Percentiles rank a stretch among this genome's conserved stretches.
phyloP scores from a whole-genome alignment of 2,113 vertebrate genomes.

The Stegostoma tigrinum region DNA sequence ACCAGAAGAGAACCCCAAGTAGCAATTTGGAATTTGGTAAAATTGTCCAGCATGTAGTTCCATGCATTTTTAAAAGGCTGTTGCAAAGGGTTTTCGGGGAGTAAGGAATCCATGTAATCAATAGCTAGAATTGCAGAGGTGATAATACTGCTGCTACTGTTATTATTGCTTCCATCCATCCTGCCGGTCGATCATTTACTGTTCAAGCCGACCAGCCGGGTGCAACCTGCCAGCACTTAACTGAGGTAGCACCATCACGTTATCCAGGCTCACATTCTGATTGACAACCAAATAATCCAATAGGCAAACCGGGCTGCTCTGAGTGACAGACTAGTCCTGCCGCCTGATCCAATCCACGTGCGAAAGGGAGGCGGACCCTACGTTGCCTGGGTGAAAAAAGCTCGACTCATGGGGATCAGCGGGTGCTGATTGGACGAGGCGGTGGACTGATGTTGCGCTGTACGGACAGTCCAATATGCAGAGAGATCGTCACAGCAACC shows the following conservation, averaged over 20 bases:
- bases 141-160: conserved; percentile 53
- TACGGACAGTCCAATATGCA: background rate
- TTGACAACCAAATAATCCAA: background rate
- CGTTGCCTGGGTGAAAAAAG: background rate
- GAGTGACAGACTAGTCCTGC: background rate
- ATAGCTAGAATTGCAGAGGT: conserved; percentile 80
- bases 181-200: background rate
- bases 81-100: conserved; percentile 85
- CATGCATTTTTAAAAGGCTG: conserved; percentile 78
- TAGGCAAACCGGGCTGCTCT: background rate
- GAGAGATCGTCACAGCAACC: background rate
- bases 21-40: conserved; percentile 94
- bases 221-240: background rate
- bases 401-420: background rate
- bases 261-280: background rate
- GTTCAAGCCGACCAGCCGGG: background rate
- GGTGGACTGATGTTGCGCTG: conserved; percentile 31
- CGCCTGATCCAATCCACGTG: background rate
- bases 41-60: conserved; percentile 86
- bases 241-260: background rate
- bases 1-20: conserved; percentile 91
- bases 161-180: conserved; percentile 53
- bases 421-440: background rate
- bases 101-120: conserved; percentile 77
- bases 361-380: background rate